Evolutionary conservation across 1,140 invertebrate species (phyloP).

Genomic region (Oppia nitens): DNA sequence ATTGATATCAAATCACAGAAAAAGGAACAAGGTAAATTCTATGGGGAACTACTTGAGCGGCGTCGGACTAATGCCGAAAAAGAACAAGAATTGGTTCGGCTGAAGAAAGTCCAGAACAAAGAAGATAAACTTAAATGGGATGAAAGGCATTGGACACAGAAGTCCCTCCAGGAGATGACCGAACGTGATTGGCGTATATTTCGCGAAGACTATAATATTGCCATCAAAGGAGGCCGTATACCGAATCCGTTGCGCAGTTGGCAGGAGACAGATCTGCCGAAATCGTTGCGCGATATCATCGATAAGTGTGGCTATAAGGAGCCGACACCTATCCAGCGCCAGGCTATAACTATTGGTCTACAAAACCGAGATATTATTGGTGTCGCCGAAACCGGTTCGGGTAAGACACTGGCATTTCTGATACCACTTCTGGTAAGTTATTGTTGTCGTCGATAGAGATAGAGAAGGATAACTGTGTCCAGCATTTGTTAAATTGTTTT

Average conservation of each 20-base stretch:
- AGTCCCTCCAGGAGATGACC: slow-evolving; percentile 84
- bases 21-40: slow-evolving; percentile 84
- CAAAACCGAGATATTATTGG: slow-evolving; percentile 98
- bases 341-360: slow-evolving; percentile 96
- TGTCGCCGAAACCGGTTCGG: slow-evolving; percentile 94
- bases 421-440: slow-evolving; percentile 64
- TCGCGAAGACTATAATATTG: slow-evolving; percentile 97
- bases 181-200: slow-evolving; percentile 99
- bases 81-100: slow-evolving; percentile 82
- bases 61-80: slow-evolving; percentile 90
- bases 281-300: slow-evolving; percentile 85
- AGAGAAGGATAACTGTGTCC: too few relatives aligned
- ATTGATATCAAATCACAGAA: slow-evolving; percentile 47
- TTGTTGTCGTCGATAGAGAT: too few relatives aligned
- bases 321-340: slow-evolving; percentile 95
- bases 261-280: slow-evolving; percentile 81
- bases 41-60: slow-evolving; percentile 87
- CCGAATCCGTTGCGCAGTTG: slow-evolving; percentile 89
- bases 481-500: too few relatives aligned
- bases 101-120: slow-evolving; percentile 84
- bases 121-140: slow-evolving; percentile 98
- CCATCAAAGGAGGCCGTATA: slow-evolving; percentile 87
- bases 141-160: slow-evolving; percentile 97
- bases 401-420: slow-evolving; percentile 95
- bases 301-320: slow-evolving; percentile 37